Evolutionary conservation across 2,888 invertebrate species (phyloP), one percentile per base, ranked within the genome.

Genomic region (Drosophila hamatofila): DNA sequence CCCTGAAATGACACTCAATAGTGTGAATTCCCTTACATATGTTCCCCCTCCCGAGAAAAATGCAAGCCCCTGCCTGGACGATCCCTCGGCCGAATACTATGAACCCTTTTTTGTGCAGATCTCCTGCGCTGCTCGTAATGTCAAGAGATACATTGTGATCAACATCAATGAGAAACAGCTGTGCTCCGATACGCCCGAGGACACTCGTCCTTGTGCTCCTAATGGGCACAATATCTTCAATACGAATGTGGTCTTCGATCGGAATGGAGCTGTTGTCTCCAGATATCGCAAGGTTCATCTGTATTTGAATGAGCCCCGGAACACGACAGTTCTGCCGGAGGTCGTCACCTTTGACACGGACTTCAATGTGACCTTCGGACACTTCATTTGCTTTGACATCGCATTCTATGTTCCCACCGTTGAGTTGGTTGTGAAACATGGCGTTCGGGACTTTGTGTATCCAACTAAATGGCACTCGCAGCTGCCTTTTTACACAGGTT

Each of bases 351-450:
- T 97, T 85, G 92, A 91, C 3, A 96, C 97, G 0, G 97, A 97
- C 91, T 97, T 97, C 86, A 95, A 95, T 18, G 96, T 96, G 0
- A 95, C 94, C 9, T 97, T 97, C 90, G 97, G 97, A 0, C 95
- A 96, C 78, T 96, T 96, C 90, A 95, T 96, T 52, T 97, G 97
- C 92, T 97, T 97, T 90, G 98, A 98, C 90, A 94, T 97, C 11
- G 91, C 97, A 78, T 97, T 96, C 93, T 94, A 95, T 82, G 93
- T 94, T 9, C 97, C 97, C 0, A 94, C 95, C 0, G 92, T 96
- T 11, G 93, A 94, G 66, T 95, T 92, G 60, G 78, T 86, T 2
- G 30, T 49, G 23, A 66, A 83, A 21, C 64, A 84, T 57, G 87
- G 87, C 0, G 75, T 94, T 2, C 88, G 75, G 9, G 90, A 92